Evolutionary conservation across 1,140 invertebrate genomes (phyloP).

Genomic region (Pseudobourletiella spinata): DNA sequence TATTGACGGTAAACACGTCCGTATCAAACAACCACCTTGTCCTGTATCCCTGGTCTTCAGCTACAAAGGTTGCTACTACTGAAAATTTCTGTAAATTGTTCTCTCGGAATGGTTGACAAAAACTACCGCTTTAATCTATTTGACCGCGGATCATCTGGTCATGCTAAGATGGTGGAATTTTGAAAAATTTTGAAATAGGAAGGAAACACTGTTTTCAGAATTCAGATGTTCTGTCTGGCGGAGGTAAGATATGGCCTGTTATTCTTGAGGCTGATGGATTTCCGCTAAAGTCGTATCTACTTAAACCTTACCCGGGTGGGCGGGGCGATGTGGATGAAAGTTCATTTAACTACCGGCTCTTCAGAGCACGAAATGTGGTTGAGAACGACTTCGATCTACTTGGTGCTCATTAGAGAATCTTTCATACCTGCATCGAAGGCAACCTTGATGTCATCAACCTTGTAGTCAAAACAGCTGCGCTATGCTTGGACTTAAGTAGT

Average conservation of each 20-base stretch:
- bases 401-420: conserved; percentile 38
- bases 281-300: conserved; percentile 35
- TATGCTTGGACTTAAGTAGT: no score
- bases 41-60: conserved; percentile 42
- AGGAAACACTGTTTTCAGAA: no score
- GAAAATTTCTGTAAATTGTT: no score
- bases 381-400: conserved; percentile 50
- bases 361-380: conserved; percentile 40
- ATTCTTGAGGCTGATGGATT: conserved; percentile 38
- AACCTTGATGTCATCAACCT: not conserved
- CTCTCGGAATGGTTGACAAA: conserved; percentile 42
- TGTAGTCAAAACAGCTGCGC: conserved; percentile 36
- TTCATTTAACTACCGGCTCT: conserved; percentile 25
- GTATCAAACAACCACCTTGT: conserved; percentile 8
- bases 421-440: conserved; percentile 5
- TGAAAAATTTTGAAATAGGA: not conserved
- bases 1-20: conserved; percentile 40
- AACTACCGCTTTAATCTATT: conserved; percentile 39
- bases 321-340: not conserved
- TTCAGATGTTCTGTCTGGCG: no score
- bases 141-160: conserved; percentile 41
- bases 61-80: conserved; percentile 41
- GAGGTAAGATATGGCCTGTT: no score
- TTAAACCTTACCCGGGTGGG: conserved; percentile 41
- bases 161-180: conserved; percentile 35